Evolutionary conservation across 2,113 vertebrate species (phyloP).

Genomic region (Apaloderma vittatum): DNA sequence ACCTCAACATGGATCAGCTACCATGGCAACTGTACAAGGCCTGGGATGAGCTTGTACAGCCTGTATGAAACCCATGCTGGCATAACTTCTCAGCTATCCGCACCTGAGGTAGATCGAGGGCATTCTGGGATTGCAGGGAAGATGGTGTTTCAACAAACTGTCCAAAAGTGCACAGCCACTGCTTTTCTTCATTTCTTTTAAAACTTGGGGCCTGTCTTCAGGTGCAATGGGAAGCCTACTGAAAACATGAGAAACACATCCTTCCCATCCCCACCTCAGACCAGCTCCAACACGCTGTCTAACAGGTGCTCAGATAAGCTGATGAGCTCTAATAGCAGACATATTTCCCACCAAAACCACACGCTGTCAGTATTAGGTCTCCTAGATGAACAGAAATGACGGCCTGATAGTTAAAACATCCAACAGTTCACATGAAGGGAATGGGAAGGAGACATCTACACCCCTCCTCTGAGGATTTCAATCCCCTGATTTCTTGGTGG

Average conservation of each 20-base stretch:
- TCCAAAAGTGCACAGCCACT: not conserved
- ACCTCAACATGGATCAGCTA: not conserved
- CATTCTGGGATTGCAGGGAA: not conserved
- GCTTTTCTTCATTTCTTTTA: not conserved
- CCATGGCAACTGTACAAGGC: not conserved
- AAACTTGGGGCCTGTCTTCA: not conserved
- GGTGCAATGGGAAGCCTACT: not conserved
- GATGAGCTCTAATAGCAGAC: not conserved
- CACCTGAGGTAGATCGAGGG: not conserved
- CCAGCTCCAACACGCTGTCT: not conserved
- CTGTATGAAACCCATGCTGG: not conserved
- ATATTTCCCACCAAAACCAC: not conserved
- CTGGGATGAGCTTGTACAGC: not conserved
- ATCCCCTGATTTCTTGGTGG: not conserved
- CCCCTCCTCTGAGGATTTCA: not conserved
- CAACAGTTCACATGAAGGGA: not conserved
- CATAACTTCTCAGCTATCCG: not conserved
- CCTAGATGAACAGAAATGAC: not conserved
- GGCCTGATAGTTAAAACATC: not conserved
- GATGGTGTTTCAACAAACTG: not conserved
- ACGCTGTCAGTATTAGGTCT: not conserved
- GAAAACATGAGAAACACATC: accelerated
- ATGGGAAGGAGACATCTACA: not conserved
- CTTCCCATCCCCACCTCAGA: not conserved
- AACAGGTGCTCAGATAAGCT: not conserved